Evolutionary conservation across 1,140 invertebrate species (phyloP).

Genomic region (Bombus sylvicola): DNA sequence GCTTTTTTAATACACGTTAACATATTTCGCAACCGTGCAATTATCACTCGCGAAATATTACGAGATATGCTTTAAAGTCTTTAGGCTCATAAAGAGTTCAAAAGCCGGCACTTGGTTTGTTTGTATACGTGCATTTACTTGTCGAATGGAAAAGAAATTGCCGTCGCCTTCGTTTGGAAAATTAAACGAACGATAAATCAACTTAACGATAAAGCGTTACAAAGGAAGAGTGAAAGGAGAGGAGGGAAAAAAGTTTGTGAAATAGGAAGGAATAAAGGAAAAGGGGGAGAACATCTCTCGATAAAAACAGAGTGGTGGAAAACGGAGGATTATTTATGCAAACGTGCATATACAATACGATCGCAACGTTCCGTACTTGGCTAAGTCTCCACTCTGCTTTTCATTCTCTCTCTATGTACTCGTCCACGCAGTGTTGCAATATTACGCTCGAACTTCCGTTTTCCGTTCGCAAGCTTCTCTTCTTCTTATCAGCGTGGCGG

Average conservation of each 20-base stretch:
- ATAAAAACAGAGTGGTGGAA: background rate
- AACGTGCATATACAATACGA: slow-evolving; percentile 1
- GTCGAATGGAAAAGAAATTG: background rate
- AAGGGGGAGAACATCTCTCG: no score
- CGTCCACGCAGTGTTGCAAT: slow-evolving; percentile 8
- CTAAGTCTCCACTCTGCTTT: background rate
- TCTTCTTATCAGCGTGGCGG: background rate
- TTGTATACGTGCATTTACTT: background rate
- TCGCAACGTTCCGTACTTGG: background rate
- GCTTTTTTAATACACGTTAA: background rate
- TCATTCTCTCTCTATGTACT: background rate
- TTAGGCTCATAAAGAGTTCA: slow-evolving; percentile 33
- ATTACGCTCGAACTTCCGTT: background rate
- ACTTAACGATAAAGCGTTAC: slow-evolving; percentile 15
- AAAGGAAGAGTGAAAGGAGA: background rate
- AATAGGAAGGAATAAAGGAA: background rate
- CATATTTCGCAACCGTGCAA: slow-evolving; percentile 17
- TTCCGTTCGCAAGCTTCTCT: background rate
- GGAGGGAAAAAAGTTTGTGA: background rate
- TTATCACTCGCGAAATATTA: slow-evolving; percentile 14
- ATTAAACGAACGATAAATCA: slow-evolving; percentile 36
- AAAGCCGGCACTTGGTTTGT: background rate
- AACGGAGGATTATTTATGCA: slow-evolving; percentile 36
- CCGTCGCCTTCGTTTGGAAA: background rate
- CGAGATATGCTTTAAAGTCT: background rate